Base-by-base conservation (phyloP, 2,888 invertebrate species). In the Eucera pruinosa region DNA sequence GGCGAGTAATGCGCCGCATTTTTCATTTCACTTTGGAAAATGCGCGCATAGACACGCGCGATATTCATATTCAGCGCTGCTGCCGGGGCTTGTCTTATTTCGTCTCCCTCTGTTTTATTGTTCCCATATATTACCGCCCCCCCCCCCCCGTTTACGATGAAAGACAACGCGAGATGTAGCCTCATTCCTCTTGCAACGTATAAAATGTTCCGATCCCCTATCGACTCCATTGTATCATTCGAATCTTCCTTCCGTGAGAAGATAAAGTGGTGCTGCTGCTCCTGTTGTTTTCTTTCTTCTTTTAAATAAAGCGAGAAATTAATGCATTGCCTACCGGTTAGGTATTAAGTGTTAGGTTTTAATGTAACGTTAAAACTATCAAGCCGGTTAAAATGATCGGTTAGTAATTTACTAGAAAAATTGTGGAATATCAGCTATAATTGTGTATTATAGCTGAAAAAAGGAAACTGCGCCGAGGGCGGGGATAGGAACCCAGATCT, bases 21-120 rank as follows among this genome's bases (percentile, higher is more conserved):
- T 78, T 65, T 78, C 77, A 69, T 78, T 75, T 69, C 69, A 55
- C 75, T 69, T 69, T 52, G 58, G 75, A 61, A 69, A 75, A 78
- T 55, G 60, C 23, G 39, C 61, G 61, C 69, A 78, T 60, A 76
- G 76, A 76, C 70, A 62, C 62, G 55, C 60, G 62, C 57, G 36
- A 47, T 77, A 78, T 78, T 71, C 76, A 78, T 78, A 71, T 76
- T 71, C 57, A 57, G 45, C n/a, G 25, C 25, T 36, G 36, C n/a
- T 39, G 39, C 45, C 61, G 39, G 43, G 41, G 50, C 62, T 76
- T 58, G 66, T 65, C 78, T 78, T 78, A 78, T 70, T 78, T 67
- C 77, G 66, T 78, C 76, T 62, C 61, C 9, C 41, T 18, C 25
- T 71, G 61, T 76, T 78, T 78, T 70, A 78, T 77, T 66, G 76